A percentile compares a stretch with the other conserved stretches of the same genome.
These are phyloP conservation scores for Campoletis sonorensis DNA, from an alignment of 1,140 invertebrate species.

Conservation along the genomic window DNA sequence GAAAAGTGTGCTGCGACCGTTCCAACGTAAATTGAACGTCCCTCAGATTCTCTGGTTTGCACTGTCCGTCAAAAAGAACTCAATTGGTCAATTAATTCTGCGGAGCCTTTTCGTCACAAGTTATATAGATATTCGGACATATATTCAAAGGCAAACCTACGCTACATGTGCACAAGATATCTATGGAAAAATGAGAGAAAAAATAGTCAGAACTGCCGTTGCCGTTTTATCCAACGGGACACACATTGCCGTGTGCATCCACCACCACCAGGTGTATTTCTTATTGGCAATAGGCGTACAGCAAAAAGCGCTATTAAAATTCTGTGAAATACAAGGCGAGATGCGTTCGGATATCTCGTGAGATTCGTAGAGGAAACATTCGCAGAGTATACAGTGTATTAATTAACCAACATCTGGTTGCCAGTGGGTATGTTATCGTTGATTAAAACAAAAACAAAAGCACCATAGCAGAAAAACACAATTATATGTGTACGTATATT, in stretches of 20 bases:
- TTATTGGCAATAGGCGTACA: too few species aligned
- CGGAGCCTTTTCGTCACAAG: conserved; percentile 2
- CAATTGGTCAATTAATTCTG: conserved; percentile 42
- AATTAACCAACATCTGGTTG: not conserved
- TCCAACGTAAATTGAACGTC: not conserved
- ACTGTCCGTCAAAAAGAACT: not conserved
- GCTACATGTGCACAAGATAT: not conserved
- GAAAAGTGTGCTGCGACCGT: not conserved
- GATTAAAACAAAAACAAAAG: not conserved
- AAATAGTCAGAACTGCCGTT: too few species aligned
- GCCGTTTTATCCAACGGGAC: too few species aligned
- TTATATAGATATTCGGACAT: not conserved
- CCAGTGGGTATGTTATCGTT: conserved; percentile 12
- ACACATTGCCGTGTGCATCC: too few species aligned
- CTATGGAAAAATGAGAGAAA: too few species aligned
- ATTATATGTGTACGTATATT: not conserved
- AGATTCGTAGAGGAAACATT: conserved; percentile 18
- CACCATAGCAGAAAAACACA: not conserved
- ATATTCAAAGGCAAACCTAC: not conserved
- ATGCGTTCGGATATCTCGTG: not conserved
- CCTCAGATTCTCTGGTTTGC: not conserved
- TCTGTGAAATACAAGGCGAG: not conserved
- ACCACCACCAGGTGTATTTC: too few species aligned
- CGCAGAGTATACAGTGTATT: not conserved
- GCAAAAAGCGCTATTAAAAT: not conserved